Evolutionary conservation across 2,113 vertebrate species (phyloP).

Genomic region (Amazona guildingii): DNA sequence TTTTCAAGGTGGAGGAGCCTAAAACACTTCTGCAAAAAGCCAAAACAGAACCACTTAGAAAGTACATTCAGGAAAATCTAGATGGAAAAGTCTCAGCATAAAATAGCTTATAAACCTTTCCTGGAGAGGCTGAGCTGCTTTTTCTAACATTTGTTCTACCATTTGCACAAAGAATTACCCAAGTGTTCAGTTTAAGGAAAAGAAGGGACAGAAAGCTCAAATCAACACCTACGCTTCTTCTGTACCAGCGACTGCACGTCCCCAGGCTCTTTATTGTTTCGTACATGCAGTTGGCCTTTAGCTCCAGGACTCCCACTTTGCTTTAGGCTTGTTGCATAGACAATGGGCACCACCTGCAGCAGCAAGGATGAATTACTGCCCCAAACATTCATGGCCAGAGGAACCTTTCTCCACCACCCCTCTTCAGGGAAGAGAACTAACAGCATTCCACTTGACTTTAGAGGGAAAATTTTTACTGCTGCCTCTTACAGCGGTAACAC

Average conservation of each 20-base stretch:
- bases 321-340: background rate
- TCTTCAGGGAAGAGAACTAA: background rate
- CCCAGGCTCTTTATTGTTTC: background rate
- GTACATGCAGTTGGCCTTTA: background rate
- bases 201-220: background rate
- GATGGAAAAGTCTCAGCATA: background rate
- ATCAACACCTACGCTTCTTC: background rate
- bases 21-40: background rate
- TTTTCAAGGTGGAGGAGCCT: background rate
- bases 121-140: background rate
- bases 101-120: background rate
- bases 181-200: background rate
- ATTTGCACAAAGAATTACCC: background rate
- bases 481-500: background rate
- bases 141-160: background rate
- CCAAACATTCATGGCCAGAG: background rate
- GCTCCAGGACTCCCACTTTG: background rate
- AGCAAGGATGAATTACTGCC: background rate
- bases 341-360: constrained; percentile 11
- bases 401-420: background rate
- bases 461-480: background rate
- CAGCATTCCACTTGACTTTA: background rate
- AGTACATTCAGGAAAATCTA: background rate
- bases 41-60: background rate
- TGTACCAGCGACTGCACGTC: background rate